A percentile compares a stretch with the other conserved stretches of the same genome.
These are phyloP conservation scores for Agrilus planipennis DNA, from an alignment of 1,140 invertebrate genomes.

Conservation along the genomic window DNA sequence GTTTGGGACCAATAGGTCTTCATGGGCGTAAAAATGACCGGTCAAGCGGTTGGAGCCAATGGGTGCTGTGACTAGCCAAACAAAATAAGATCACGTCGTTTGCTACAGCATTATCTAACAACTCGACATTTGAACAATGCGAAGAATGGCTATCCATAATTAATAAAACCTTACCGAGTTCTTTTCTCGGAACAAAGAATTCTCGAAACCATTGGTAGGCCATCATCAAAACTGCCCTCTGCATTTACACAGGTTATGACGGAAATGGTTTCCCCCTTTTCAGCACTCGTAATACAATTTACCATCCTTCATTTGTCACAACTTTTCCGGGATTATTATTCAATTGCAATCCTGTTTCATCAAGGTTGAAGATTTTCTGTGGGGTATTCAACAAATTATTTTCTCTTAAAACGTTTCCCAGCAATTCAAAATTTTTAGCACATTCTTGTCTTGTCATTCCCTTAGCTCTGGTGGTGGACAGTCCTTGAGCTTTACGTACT, in stretches of 20 bases:
- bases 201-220: constrained; percentile 28
- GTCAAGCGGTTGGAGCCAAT: constrained; percentile 23
- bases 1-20: constrained; percentile 3
- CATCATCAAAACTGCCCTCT: no score
- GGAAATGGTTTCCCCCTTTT: no score
- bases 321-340: no score
- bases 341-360: constrained; percentile 1
- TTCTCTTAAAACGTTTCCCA: constrained; percentile 1
- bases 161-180: constrained; percentile 17
- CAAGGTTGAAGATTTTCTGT: neutral
- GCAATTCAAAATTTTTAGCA: neutral
- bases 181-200: constrained; percentile 23
- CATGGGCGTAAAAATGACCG: constrained; percentile 12
- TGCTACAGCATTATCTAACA: constrained; percentile 13
- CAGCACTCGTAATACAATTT: no score
- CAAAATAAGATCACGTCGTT: constrained; percentile 14
- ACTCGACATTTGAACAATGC: constrained; percentile 16
- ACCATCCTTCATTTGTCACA: no score
- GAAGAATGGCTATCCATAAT: constrained; percentile 24
- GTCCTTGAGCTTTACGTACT: no score
- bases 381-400: neutral
- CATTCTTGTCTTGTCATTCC: constrained; percentile 1
- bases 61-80: constrained; percentile 27
- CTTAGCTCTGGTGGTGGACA: neutral
- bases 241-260: no score